Evolutionary conservation across 2,888 invertebrate species (phyloP).

Genomic region (Lepidonotus clava): DNA sequence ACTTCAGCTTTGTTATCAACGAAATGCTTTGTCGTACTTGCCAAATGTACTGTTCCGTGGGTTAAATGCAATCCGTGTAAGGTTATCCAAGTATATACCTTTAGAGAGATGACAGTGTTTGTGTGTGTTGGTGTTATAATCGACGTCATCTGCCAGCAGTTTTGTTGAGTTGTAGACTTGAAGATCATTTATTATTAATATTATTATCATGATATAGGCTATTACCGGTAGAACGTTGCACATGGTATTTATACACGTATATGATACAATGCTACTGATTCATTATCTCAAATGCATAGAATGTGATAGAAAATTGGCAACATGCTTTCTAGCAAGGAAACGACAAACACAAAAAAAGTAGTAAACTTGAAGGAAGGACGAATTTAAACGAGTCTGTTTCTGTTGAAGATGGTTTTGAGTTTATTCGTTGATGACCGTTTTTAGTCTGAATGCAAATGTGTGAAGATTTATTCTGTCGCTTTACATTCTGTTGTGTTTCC

Average conservation of each 20-base stretch:
- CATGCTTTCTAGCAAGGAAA: conserved; percentile 35
- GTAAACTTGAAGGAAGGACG: conserved; percentile 11
- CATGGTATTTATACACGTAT: conserved; percentile 36
- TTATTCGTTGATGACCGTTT: background rate
- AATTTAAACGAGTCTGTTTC: background rate
- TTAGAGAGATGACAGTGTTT: background rate
- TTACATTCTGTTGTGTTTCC: conserved; percentile 36
- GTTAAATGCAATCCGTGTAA: background rate
- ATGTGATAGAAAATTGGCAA: conserved; percentile 48
- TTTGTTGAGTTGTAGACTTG: conserved; percentile 18
- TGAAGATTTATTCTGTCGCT: background rate
- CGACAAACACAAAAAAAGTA: background rate
- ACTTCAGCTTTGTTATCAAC: conserved; percentile 13
- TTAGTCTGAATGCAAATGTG: background rate
- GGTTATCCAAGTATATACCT: background rate
- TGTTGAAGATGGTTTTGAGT: conserved; percentile 25
- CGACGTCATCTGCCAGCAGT: conserved; percentile 8
- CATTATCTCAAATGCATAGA: conserved; percentile 52
- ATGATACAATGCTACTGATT: conserved; percentile 50
- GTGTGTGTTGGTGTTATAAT: conserved; percentile 11
- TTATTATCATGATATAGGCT: conserved; percentile 34
- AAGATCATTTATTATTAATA: too few relatives aligned
- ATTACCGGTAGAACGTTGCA: conserved; percentile 11
- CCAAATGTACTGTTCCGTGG: conserved; percentile 29
- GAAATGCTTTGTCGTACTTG: conserved; percentile 50